Evolutionary conservation across 2,888 invertebrate genomes (phyloP).

Genomic region (Idaea biselata): DNA sequence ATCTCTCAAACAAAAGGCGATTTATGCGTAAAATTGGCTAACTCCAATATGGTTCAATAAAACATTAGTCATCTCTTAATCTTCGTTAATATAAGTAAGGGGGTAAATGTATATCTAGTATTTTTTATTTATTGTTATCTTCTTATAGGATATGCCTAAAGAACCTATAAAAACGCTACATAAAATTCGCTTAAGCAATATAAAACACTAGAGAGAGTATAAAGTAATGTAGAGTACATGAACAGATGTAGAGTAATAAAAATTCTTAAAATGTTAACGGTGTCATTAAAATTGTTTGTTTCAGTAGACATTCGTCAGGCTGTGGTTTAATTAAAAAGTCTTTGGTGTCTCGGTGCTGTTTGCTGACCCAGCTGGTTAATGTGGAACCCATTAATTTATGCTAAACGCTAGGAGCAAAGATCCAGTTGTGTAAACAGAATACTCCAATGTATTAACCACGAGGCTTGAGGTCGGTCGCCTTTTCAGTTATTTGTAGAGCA

Average conservation of each 20-base stretch:
- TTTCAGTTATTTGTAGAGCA: background rate
- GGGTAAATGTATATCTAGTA: no score
- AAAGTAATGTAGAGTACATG: background rate
- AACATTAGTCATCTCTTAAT: no score
- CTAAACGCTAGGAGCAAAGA: slow-evolving; percentile 35
- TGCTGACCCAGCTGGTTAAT: slow-evolving; percentile 43
- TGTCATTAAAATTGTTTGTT: slow-evolving; percentile 49
- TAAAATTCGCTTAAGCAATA: no score
- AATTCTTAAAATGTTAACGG: slow-evolving; percentile 33
- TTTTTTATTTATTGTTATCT: no score
- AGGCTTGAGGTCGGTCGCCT: slow-evolving; percentile 16
- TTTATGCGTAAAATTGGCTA: no score
- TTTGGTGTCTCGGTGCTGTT: slow-evolving; percentile 40
- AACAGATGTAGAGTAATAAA: slow-evolving; percentile 11
- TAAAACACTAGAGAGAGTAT: background rate
- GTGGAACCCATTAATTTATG: slow-evolving; percentile 45
- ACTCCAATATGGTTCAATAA: no score
- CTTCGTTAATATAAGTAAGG: no score
- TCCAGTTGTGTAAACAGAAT: slow-evolving; percentile 30
- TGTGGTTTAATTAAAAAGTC: slow-evolving; percentile 55
- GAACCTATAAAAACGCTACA: no score
- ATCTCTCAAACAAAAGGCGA: no score
- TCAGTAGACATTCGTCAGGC: slow-evolving; percentile 47
- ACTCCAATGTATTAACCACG: slow-evolving; percentile 28
- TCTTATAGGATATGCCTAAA: no score